These are phyloP conservation scores for Pandemis cinnamomeana DNA, from an alignment of 2,888 invertebrate species.

Conservation along the genomic window DNA sequence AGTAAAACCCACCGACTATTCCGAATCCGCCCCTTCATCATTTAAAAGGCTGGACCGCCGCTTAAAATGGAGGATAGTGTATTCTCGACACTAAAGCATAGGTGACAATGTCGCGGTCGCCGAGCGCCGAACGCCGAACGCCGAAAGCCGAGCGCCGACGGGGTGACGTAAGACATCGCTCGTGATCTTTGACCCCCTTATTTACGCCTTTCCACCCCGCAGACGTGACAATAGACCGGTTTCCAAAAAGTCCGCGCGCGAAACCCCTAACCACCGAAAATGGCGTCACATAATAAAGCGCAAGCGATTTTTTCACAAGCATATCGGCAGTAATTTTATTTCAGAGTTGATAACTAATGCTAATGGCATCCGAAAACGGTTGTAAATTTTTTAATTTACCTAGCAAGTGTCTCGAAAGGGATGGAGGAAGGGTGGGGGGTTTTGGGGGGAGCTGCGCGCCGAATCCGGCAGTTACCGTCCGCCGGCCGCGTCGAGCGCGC, in stretches of 20 bases:
- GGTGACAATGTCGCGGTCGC: slow-evolving; percentile 28
- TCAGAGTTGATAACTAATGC: slow-evolving; percentile 16
- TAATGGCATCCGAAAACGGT: slow-evolving; percentile 33
- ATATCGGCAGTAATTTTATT: slow-evolving; percentile 6
- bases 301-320: slow-evolving; percentile 3
- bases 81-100: slow-evolving; percentile 21
- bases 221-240: neutral
- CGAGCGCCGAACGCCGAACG: slow-evolving; percentile 12
- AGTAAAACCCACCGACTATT: slow-evolving; percentile 14
- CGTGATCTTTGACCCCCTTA: slow-evolving; percentile 3
- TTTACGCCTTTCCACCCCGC: slow-evolving; percentile 9
- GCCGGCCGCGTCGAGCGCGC: slow-evolving; percentile 52
- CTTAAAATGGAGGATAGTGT: neutral
- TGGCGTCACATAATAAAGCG: slow-evolving; percentile 4
- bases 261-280: neutral
- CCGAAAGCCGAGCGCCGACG: slow-evolving; percentile 7
- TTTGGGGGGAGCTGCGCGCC: slow-evolving; percentile 55
- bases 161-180: slow-evolving; percentile 23
- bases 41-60: slow-evolving; percentile 13
- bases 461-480: slow-evolving; percentile 69
- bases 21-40: slow-evolving; percentile 18
- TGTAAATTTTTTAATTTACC: slow-evolving; percentile 56
- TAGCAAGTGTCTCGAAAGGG: slow-evolving; percentile 55
- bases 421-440: slow-evolving; percentile 54
- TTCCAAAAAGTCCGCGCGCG: slow-evolving; percentile 1